Base-by-base conservation (phyloP, 1,140 invertebrate species). In the Aphaenogaster floridana region DNA sequence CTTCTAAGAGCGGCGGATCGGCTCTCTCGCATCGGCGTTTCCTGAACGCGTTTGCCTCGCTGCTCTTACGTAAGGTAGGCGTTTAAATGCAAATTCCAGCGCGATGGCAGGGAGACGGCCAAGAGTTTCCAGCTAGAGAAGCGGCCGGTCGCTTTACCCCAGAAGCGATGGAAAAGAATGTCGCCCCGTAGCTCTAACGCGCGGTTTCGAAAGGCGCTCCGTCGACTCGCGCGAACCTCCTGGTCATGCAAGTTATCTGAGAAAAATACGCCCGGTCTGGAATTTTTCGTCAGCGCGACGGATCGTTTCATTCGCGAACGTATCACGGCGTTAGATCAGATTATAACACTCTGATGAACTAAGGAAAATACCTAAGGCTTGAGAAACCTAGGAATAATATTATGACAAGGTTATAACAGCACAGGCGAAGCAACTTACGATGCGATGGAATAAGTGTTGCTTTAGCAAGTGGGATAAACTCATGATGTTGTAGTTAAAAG, bases 51-150 rank as follows among this genome's bases (percentile, higher is more conserved):
- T 90, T 91, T 52, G 91, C 91, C 88, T 52, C 87, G 80, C 21
- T 34, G 39, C 57, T 84, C 71, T 91, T 91, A 91, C 90, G 88
- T 91, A 91, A 91, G 90, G 39, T 59, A 91, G 91, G 86, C 91
- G 90, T 92, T 92, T 91, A 92, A 92, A 92, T 92, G 91, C 90
- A 92, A 92, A 92, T 92, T 90, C 76, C 83, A 88, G 54, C 59
- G 63, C 89, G 90, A 91, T 87, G 80, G 87, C 87, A 89, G 90
- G 86, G 88, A 91, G 85, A 91, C 87, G 84, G 64, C 81, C 50
- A 6, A 48, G 52, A 74, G 85, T 91, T 88, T 78, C 59, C 57
- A 87, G 34, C 76, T 77, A 87, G 89, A 90, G 91, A 90, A 88
- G 91, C 90, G 72, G 86, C 54, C 57, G 81, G 48, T 61, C 61